Percentiles rank a stretch among this genome's conserved stretches.
phyloP scores from a whole-genome alignment of 2,797 vertebrate species.

The Pseudocheirus occidentalis region DNA sequence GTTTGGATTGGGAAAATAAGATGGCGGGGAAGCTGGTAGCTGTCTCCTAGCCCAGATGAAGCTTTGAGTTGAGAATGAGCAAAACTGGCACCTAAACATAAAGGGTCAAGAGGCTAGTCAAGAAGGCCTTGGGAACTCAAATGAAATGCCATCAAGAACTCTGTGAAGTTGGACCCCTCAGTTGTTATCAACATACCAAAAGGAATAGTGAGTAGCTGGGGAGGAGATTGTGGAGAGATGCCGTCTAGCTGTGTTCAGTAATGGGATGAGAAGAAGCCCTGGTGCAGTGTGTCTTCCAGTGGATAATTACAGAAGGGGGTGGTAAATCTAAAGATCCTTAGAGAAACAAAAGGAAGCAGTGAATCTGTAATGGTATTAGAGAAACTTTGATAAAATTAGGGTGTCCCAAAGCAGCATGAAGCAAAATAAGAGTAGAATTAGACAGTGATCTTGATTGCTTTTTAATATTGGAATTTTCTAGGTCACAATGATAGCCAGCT shows the following conservation, averaged over 20 bases:
- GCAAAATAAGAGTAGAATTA: constrained; percentile 36
- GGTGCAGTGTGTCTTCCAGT: neutral
- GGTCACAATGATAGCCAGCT: constrained; percentile 91
- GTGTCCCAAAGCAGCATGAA: constrained; percentile 13
- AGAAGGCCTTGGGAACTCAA: neutral
- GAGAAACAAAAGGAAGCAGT: constrained; percentile 49
- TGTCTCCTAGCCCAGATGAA: neutral
- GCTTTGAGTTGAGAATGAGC: neutral
- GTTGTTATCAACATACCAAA: neutral
- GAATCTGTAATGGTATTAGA: constrained; percentile 43
- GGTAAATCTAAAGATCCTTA: neutral
- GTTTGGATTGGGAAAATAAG: neutral
- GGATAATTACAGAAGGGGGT: neutral
- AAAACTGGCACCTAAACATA: neutral
- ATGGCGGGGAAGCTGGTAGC: neutral
- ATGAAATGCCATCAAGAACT: neutral
- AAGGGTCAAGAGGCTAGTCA: neutral
- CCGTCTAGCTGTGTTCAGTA: neutral
- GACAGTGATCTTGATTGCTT: constrained; percentile 50
- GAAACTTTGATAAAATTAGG: constrained; percentile 43
- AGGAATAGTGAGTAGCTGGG: neutral
- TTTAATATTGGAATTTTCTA: constrained; percentile 79
- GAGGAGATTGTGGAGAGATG: neutral
- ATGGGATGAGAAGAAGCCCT: neutral
- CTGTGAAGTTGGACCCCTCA: neutral